Evolutionary conservation across 2,113 vertebrate species (phyloP), one percentile per base, ranked within the genome.

Genomic region (Montifringilla adamsi): DNA sequence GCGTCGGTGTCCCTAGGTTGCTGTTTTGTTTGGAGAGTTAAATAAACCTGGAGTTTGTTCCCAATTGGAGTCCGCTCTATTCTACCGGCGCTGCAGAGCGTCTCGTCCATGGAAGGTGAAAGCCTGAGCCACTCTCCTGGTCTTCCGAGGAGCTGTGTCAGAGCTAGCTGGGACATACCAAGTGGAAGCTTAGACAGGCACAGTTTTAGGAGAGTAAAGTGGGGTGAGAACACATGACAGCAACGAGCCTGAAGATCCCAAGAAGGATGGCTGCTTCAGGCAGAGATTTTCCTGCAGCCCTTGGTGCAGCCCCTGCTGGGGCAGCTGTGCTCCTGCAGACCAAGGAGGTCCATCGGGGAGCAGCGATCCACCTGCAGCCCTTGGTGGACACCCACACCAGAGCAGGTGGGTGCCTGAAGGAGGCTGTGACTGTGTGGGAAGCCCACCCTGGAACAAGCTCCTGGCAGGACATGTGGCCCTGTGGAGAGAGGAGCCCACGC

Each of bases 311-410:
- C 13, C 19, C 16, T 19, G 52, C 31, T 2, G 76, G 20, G 43
- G n/a, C 75, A 72, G 50, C 43, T 56, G 31, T 22, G 50, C 6
- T 39, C 43, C 41, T 21, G 17, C 11, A 56, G 50, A 43, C 30
- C 39, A 7, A 8, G 19, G 26, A 53, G 56, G 13, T 1, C 8
- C 49, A 24, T 3, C 30, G 13, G 8, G 30, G 24, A 79, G 24
- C 24, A 41, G 41, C 47, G 28, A 60, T 63, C 14, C 69, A 39
- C 35, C 30, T 20, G 43, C 43, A 85, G 47, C 41, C 27, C n/a
- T 0, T 13, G 41, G 56, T 1, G 9, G 10, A 41, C 11, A 28
- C 49, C 41, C n/a, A n/a, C 7, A 12, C 2, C 3, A 3, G 24
- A 55, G 66, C n/a, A 4, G 13, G 17, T 18, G 35, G 30, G 10